A percentile compares a stretch with the other conserved stretches of the same genome.
These are phyloP conservation scores for Porites australiensis DNA, from an alignment of 64 coral and sea anemone species.

Conservation along the genomic window DNA sequence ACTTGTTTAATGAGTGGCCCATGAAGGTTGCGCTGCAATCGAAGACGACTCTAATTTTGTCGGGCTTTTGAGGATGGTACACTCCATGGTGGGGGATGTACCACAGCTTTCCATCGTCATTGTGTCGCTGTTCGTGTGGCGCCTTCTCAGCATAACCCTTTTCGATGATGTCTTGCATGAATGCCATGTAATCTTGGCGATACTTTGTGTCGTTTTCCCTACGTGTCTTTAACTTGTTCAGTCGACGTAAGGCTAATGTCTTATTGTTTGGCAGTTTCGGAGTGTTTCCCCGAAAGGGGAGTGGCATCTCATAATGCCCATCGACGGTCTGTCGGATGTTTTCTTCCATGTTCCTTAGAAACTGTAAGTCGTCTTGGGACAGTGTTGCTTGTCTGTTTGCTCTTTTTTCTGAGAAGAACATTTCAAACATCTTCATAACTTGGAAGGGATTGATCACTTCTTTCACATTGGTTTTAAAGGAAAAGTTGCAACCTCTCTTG, in stretches of 20 bases:
- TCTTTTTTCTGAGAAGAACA: not conserved
- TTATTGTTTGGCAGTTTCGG: constrained; percentile 21
- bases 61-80: constrained; percentile 22
- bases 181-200: not conserved
- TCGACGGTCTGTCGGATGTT: not conserved
- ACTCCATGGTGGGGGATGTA: constrained; percentile 40
- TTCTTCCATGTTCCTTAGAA: not conserved
- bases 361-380: not conserved
- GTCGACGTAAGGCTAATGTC: not conserved
- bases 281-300: not conserved
- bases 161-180: not conserved
- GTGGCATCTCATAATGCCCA: constrained; percentile 22
- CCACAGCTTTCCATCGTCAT: not conserved
- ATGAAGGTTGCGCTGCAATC: not conserved
- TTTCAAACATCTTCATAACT: constrained; percentile 18
- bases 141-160: constrained; percentile 5
- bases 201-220: not conserved
- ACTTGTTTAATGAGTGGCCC: constrained; percentile 26
- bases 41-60: constrained; percentile 22
- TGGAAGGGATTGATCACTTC: constrained; percentile 17
- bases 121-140: not conserved
- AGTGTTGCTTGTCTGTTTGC: not conserved
- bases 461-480: not conserved
- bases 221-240: not conserved
- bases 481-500: not conserved